These are phyloP conservation scores for Chamaedrilus cognettii DNA, from an alignment of 2,888 invertebrate genomes.

Conservation along the genomic window DNA sequence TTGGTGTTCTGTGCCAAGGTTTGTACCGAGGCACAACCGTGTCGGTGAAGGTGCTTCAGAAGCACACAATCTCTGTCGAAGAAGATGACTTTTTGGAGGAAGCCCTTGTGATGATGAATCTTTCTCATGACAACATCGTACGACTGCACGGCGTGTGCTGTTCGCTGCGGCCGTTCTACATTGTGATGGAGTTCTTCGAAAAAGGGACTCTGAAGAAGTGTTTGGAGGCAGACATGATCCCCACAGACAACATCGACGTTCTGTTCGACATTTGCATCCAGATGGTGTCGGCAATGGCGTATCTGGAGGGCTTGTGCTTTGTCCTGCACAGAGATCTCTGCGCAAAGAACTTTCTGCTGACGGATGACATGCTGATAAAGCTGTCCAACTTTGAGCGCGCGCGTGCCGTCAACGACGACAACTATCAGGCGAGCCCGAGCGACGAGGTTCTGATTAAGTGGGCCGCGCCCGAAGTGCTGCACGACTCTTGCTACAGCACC, in stretches of 20 bases:
- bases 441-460: slow-evolving; percentile 38
- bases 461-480: slow-evolving; percentile 41
- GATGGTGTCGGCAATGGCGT: slow-evolving; percentile 34
- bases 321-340: slow-evolving; percentile 39
- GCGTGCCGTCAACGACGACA: slow-evolving; percentile 36
- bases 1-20: slow-evolving; percentile 39
- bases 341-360: slow-evolving; percentile 36
- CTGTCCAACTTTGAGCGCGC: slow-evolving; percentile 41
- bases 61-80: slow-evolving; percentile 28
- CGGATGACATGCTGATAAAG: slow-evolving; percentile 37
- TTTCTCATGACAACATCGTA: slow-evolving; percentile 37
- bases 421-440: slow-evolving; percentile 31
- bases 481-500: slow-evolving; percentile 37
- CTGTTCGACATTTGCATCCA: slow-evolving; percentile 40
- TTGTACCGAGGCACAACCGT: slow-evolving; percentile 28
- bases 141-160: slow-evolving; percentile 37
- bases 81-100: slow-evolving; percentile 42
- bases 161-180: slow-evolving; percentile 35
- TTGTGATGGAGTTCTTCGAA: slow-evolving; percentile 35
- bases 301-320: slow-evolving; percentile 37
- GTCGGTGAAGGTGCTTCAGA: slow-evolving; percentile 39
- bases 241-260: slow-evolving; percentile 33
- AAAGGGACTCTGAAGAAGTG: slow-evolving; percentile 37
- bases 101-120: slow-evolving; percentile 33
- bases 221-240: slow-evolving; percentile 26